Evolutionary conservation across 2,888 invertebrate genomes (phyloP), one percentile per base, ranked within the genome.

Genomic region (Papilio gigon): DNA sequence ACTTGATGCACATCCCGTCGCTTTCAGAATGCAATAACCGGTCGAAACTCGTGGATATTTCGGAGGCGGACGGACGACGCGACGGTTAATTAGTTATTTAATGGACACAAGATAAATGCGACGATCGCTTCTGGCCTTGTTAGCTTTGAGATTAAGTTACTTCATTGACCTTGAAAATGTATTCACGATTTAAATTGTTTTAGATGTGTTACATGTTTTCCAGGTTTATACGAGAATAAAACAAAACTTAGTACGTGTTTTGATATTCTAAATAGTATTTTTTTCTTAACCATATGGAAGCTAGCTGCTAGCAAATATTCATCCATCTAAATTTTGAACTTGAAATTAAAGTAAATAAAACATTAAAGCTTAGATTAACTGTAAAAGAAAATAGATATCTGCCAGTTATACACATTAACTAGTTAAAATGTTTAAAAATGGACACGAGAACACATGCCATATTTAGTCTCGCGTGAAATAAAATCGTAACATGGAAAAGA

Each of bases 1-100:
- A 72, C 69, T 69, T 66, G 62, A 62, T 53, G 70, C 71, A 71
- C 72, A 73, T 69, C 64, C 64, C 53, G 64, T 68, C 70, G 59
- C 63, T 70, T 67, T 53, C 58, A 59, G 70, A 71, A 71, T 68
- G 68, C 68, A n/a, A 27, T 4, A n/a, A 44, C n/a, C 47, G 20
- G 47, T 68, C 68, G 63, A 64, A 64, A 68, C 33, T 42, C 12
- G 4, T 4, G 58, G 44, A 58, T 68, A 68, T 64, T 68, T 68
- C n/a, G 58, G 30, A 33, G 5, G 6, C 30, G 35, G 22, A 35
- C 40, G 22, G 27, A 2, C 35, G 4, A 8, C 35, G 62, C 33
- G 30, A 25, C 12, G 25, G 63, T 58, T 58, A 62, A 67, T 62
- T 62, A 25, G 53, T 67, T 47, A 60, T 27, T 42, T 63, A 63